Percentiles rank a stretch among this genome's conserved stretches.
Conservation (phyloP, 1,140 invertebrate species). For the Cydia strobilella region DNA sequence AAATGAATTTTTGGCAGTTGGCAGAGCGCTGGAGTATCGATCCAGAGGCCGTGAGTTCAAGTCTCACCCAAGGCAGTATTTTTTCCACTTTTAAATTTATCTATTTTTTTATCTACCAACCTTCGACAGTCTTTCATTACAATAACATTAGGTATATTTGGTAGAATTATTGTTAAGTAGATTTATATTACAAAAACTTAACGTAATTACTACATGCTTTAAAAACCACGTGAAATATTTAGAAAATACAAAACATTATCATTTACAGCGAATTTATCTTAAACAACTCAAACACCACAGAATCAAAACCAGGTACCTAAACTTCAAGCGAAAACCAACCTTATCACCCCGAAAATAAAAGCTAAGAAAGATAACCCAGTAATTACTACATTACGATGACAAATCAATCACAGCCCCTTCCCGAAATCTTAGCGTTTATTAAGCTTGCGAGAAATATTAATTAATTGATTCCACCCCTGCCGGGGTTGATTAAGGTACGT, state of each 20-base stretch:
- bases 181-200: too few relatives aligned
- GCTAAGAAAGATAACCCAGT: neutral
- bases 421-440: slow-evolving; percentile 72
- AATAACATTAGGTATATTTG: too few relatives aligned
- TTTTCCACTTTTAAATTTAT: too few relatives aligned
- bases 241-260: neutral
- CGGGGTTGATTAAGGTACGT: slow-evolving; percentile 67
- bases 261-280: neutral
- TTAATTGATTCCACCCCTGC: slow-evolving; percentile 72
- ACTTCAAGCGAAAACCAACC: neutral
- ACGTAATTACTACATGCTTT: too few relatives aligned
- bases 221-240: too few relatives aligned
- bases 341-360: neutral
- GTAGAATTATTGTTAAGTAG: too few relatives aligned
- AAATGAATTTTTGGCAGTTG: too few relatives aligned
- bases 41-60: too few relatives aligned
- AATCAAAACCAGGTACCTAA: neutral
- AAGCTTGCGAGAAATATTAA: slow-evolving; percentile 71
- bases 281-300: neutral
- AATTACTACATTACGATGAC: slow-evolving; percentile 15
- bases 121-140: too few relatives aligned
- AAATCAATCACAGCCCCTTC: slow-evolving; percentile 60
- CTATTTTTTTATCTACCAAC: too few relatives aligned
- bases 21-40: too few relatives aligned
- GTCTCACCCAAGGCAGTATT: too few relatives aligned